Conservation (phyloP, 2,113 vertebrate genomes). For the Lethenteron reissneri region DNA sequence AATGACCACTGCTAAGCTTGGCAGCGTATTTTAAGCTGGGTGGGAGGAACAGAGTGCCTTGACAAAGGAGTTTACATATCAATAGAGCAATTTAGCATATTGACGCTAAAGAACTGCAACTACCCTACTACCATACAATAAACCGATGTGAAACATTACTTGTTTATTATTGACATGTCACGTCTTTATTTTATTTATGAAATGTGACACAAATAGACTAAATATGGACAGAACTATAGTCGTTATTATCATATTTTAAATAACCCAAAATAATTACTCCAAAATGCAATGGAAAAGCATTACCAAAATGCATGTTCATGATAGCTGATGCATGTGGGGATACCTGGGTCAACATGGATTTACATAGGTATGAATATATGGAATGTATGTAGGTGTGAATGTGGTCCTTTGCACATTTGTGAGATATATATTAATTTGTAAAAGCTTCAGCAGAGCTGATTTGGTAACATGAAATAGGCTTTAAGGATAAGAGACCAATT, state of each 20-base stretch:
- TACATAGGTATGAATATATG: slow-evolving; percentile 1
- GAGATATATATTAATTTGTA: neutral
- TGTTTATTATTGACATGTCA: too few species aligned
- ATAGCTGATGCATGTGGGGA: neutral
- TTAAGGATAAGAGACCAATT: neutral
- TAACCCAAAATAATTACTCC: neutral
- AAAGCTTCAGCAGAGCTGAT: neutral
- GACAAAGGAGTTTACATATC: too few species aligned
- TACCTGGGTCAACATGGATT: neutral
- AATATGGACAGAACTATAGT: neutral
- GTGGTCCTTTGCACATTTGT: too few species aligned
- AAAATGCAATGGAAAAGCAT: neutral
- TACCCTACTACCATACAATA: too few species aligned
- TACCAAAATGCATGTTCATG: neutral
- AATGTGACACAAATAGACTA: neutral
- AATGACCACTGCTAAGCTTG: too few species aligned
- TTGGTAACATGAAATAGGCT: neutral
- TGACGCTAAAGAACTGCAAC: too few species aligned
- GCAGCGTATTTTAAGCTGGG: too few species aligned
- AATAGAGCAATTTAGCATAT: too few species aligned
- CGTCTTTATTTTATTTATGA: too few species aligned
- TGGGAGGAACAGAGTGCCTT: too few species aligned
- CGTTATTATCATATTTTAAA: neutral
- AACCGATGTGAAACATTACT: too few species aligned
- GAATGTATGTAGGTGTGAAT: neutral